Base-by-base conservation (phyloP, 2,888 invertebrate genomes). In the Apamea sordens region DNA sequence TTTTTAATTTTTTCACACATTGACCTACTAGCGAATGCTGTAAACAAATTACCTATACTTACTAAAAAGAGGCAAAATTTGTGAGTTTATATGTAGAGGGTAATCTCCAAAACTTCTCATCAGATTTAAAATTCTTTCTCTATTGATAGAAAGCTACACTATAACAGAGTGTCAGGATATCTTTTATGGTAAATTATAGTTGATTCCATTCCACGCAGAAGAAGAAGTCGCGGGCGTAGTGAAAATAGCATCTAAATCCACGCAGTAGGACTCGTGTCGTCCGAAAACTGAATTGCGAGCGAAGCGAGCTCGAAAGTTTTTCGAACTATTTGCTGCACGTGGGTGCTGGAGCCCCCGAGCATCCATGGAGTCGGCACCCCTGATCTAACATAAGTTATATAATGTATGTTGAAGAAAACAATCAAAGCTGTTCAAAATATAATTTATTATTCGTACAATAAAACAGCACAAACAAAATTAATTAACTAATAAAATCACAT, bases 381-480 rank as follows among this genome's bases (percentile, higher is more conserved):
- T 61, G 41, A 41, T 15, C 67, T 36, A 41, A n/a, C 7, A 47
- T 11, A 69, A 28, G 13, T 21, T 7, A 4, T 36, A n/a, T 28
- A 28, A 32, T 47, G 11, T 28, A 24, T 36, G 8, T 36, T 44
- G 8, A 81, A 76, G 71, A 67, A 89, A 89, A 87, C 32, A 76
- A 70, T 28, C 53, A 68, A 77, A 76, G 76, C 82, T 88, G 83
- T 89, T 89, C 79, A 92, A 92, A 92, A 92, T 92, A 92, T 89
- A 91, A 89, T 92, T 91, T 91, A 88, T 86, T 91, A 89, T 89
- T 90, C 87, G 87, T 91, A 91, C 90, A 91, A 91, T 91, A 91
- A 91, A 92, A 92, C 91, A 91, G 89, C 92, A 93, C 92, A 93
- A 92, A 91, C 92, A 92, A 90, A 89, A 90, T 86, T 86, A 87